Evolutionary conservation across 1,140 invertebrate genomes (phyloP).

Genomic region (Eupristina koningsbergeri): DNA sequence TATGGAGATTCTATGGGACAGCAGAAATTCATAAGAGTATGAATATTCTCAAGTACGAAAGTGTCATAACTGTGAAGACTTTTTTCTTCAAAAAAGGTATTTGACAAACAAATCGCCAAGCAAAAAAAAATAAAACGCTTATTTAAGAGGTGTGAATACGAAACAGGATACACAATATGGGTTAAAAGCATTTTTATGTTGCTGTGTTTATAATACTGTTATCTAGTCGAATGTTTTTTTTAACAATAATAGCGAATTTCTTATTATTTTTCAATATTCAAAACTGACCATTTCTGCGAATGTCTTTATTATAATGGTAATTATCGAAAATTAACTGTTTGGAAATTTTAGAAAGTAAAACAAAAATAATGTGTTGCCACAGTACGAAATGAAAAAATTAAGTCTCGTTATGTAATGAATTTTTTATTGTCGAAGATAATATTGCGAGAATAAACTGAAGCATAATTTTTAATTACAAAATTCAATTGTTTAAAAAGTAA

Average conservation of each 20-base stretch:
- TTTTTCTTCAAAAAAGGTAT: neutral
- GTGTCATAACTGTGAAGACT: constrained; percentile 2
- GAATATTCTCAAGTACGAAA: neutral
- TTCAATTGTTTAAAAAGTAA: neutral
- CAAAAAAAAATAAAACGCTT: neutral
- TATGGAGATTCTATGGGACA: constrained; percentile 32
- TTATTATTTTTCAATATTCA: neutral
- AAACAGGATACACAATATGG: neutral
- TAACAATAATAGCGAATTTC: neutral
- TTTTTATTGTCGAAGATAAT: neutral
- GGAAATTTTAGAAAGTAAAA: neutral
- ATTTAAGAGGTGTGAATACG: constrained; percentile 16
- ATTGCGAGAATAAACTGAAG: neutral
- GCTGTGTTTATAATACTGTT: neutral
- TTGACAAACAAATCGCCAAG: neutral
- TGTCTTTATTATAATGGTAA: neutral
- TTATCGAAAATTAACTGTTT: neutral
- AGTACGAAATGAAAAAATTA: neutral
- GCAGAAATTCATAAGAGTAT: constrained; percentile 19
- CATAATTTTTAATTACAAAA: neutral
- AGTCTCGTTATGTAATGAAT: neutral
- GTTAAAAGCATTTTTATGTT: constrained; percentile 30
- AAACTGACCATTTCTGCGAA: neutral
- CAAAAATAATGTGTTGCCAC: neutral
- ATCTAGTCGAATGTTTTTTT: neutral